Conservation (phyloP, 2,888 invertebrate species). For the Conomelus anceps region DNA sequence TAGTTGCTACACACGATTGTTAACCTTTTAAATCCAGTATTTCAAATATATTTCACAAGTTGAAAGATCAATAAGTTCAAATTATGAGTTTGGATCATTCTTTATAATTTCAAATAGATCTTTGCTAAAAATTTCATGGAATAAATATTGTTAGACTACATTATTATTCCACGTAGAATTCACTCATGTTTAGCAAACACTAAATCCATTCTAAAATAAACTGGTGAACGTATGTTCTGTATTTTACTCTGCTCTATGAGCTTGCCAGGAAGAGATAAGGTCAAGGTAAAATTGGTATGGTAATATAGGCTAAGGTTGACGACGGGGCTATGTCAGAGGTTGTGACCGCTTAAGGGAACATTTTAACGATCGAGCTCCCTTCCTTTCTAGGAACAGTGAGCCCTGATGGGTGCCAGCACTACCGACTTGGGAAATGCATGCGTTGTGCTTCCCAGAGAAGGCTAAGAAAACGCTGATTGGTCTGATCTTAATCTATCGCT, state of each 20-base stretch:
- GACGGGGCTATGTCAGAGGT: neutral
- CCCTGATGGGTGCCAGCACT: neutral
- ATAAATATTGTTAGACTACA: neutral
- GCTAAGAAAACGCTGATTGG: neutral
- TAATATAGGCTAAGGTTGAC: neutral
- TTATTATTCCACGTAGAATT: neutral
- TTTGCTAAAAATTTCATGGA: neutral
- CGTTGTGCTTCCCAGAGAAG: neutral
- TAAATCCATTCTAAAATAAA: neutral
- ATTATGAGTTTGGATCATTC: too few species aligned
- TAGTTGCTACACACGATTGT: too few species aligned
- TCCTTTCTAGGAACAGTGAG: neutral
- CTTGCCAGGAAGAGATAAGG: neutral
- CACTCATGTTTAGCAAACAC: neutral
- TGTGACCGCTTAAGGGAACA: neutral
- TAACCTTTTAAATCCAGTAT: too few species aligned
- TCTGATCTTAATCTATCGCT: neutral
- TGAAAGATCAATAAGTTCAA: too few species aligned
- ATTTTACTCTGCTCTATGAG: neutral
- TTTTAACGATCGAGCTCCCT: neutral
- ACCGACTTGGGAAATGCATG: neutral
- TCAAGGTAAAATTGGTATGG: neutral
- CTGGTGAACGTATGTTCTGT: neutral
- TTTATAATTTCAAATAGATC: too few species aligned
- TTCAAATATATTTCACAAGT: too few species aligned